Evolutionary conservation across 2,888 invertebrate genomes (phyloP), one percentile per base, ranked within the genome.

Genomic region (Cerastis leucographa): DNA sequence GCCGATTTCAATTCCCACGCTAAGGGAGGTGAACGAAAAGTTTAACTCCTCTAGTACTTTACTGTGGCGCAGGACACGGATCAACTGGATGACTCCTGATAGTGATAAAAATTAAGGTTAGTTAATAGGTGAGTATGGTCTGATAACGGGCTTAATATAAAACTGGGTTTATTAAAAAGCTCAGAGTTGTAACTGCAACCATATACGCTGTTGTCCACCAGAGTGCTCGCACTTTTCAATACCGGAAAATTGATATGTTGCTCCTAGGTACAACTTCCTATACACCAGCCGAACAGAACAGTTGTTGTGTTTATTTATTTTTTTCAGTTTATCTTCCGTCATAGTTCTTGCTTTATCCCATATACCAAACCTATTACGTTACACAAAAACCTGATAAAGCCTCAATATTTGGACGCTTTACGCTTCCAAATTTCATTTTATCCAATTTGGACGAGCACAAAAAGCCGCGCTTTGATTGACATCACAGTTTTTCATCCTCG

Each of bases 391-490:
- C 35, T 66, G 56, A 67, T 62, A 62, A 64, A 68, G 40, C 72
- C 49, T 46, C 71, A 74, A 81, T 71, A 51, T 74, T 61, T 62
- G 56, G 71, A 44, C 56, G 49, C 54, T 67, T 61, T 46, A 66
- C 44, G 68, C 64, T 54, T 54, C 40, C 56, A 74, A 80, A 76
- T 75, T 64, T 74, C 44, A 22, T 76, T 79, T 64, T 40, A 79
- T 40, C 71, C 61, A 79, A 87, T 78, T 87, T 86, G 65, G 51
- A 51, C 35, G 54, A 70, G 56, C 71, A 54, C 54, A 74, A 80
- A 85, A 72, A 75, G 49, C 46, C 49, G 35, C 46, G 59, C 14
- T 70, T 87, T 87, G 83, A 86, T 83, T 83, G 87, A 87, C 87
- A 83, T 73, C 67, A 71, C 71, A 62, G 74, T 76, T 81, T 83